Base-by-base conservation (phyloP, 2,113 vertebrate species). In the Rhinolophus sinicus region DNA sequence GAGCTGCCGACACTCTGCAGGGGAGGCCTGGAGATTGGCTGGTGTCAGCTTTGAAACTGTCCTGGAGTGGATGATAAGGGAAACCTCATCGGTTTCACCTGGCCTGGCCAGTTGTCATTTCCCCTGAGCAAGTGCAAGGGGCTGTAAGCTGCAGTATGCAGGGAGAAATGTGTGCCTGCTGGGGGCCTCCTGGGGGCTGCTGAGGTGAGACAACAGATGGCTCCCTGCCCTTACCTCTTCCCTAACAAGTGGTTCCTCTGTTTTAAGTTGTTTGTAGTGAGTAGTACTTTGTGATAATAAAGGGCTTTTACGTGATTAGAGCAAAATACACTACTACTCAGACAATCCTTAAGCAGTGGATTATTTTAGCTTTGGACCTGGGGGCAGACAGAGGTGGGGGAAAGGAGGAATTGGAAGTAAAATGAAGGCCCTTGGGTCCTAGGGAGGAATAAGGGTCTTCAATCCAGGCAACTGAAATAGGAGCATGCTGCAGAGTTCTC, bases 121-220 rank as follows among this genome's bases (percentile, higher is more conserved):
- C 24, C 47, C 21, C 2, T 3, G 8, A 52, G 33, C 1, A 0
- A 47, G 44, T 1, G 5, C 5, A 1, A 60, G 77, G 13, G 5
- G 33, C 82, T 35, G 1, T 24, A 14, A 13, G 33, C 28, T 19
- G 44, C 2, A 10, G 12, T 33, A 8, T 38, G 21, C 7, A 12
- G 47, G 65, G 47, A 33, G 30, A 12, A 52, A 13, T 0, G n/a
- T 33, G 40, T 52, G 52, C 44, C 40, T 87, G 50, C 52, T 21
- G 22, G 76, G 18, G 58, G n/a, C 11, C 26, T 28, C 19, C 6
- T 2, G 0, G 7, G 10, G 30, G 47, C 58, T 22, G 22, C 30
- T 0, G 2, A 65, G 65, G 7, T n/a, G 8, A 33, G 38, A 5
- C 6, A 0, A 2, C 12, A 62, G 33, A 35, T 44, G 56, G 28